These are phyloP conservation scores for Phalacrocorax pelagicus DNA, from an alignment of 2,113 vertebrate species.

Conservation along the genomic window DNA sequence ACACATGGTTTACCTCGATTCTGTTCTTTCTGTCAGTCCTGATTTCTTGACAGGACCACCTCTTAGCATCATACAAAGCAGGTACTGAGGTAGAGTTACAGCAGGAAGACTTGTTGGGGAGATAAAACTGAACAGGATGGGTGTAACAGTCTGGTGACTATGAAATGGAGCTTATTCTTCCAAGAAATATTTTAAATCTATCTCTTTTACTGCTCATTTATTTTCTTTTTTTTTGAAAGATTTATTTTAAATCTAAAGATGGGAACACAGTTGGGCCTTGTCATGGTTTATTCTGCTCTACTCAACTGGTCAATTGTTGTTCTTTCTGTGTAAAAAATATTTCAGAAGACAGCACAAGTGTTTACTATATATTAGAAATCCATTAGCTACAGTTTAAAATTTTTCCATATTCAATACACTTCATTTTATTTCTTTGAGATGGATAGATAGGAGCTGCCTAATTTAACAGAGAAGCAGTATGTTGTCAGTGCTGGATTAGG, in stretches of 20 bases:
- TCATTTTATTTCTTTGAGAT: not conserved
- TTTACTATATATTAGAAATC: not conserved
- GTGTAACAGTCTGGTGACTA: not conserved
- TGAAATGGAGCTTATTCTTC: not conserved
- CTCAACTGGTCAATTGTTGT: not conserved
- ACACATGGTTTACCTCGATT: not conserved
- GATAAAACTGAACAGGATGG: not conserved
- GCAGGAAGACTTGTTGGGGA: not conserved
- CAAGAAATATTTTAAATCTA: not conserved
- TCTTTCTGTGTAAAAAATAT: not conserved
- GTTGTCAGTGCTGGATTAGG: not conserved
- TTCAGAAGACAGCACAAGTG: not conserved
- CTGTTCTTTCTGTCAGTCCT: not conserved
- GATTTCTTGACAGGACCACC: not conserved
- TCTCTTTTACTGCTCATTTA: not conserved
- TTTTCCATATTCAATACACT: not conserved
- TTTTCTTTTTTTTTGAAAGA: not conserved
- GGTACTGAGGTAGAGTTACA: not conserved
- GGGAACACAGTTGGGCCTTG: not conserved
- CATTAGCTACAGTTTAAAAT: not conserved
- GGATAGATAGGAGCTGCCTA: not conserved
- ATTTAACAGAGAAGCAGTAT: not conserved
- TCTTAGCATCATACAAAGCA: not conserved
- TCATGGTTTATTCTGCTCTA: not conserved
- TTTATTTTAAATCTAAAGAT: not conserved